These are phyloP conservation scores for Megalopta genalis DNA, from an alignment of 1,140 invertebrate genomes.

Conservation along the genomic window DNA sequence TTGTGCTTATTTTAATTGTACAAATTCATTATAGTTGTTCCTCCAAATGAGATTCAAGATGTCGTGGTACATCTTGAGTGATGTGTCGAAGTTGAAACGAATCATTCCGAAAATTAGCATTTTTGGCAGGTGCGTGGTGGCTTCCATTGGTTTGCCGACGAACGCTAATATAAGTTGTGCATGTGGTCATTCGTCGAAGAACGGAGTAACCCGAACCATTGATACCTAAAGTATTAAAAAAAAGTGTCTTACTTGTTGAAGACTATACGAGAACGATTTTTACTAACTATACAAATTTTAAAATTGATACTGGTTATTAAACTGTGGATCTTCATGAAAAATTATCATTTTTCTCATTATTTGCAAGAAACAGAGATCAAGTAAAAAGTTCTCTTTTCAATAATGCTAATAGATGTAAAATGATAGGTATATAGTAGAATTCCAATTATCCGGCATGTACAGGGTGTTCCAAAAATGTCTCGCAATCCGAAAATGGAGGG, in stretches of 20 bases:
- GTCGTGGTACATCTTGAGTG: conserved; percentile 42
- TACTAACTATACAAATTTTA: neutral
- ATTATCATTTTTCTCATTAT: too few species aligned
- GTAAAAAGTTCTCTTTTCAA: too few species aligned
- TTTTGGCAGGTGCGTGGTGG: conserved; percentile 54
- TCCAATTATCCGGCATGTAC: too few species aligned
- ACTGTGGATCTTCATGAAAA: too few species aligned
- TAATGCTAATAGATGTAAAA: too few species aligned
- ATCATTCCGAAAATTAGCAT: conserved; percentile 64
- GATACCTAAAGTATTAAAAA: conserved; percentile 56
- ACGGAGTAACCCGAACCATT: conserved; percentile 79
- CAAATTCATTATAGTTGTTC: conserved; percentile 60
- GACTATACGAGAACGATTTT: neutral
- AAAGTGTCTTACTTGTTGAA: neutral
- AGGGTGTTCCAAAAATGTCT: too few species aligned
- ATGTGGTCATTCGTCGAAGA: conserved; percentile 83
- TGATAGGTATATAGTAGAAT: too few species aligned
- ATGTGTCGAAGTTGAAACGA: conserved; percentile 26
- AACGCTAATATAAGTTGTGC: conserved; percentile 82
- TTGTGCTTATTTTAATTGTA: neutral
- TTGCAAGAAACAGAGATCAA: too few species aligned
- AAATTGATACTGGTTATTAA: neutral
- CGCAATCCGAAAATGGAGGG: too few species aligned
- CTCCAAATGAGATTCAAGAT: conserved; percentile 61
- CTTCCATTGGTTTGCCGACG: conserved; percentile 64